Percentiles rank a stretch among this genome's conserved stretches.
phyloP scores from a whole-genome alignment of 2,797 vertebrate species.

The Catamblyrhynchus diadema region DNA sequence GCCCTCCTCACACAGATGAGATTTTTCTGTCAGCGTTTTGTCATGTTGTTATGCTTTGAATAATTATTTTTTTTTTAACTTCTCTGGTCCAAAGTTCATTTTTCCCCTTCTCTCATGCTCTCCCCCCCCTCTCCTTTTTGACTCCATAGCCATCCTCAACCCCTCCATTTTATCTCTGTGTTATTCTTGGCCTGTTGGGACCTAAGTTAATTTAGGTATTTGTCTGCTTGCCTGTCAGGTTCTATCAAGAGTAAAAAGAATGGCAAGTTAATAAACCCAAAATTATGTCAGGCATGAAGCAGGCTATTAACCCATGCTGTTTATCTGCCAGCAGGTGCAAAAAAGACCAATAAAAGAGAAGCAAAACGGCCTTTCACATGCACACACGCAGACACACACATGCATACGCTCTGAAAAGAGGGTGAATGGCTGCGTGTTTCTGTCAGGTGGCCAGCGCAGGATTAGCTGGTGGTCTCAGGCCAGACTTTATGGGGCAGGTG shows the following conservation, averaged over 20 bases:
- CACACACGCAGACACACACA: background rate
- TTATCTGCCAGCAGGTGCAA: conserved; percentile 40
- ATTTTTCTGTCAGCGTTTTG: conserved; percentile 32
- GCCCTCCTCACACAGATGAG: conserved; percentile 10
- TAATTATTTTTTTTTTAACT: background rate
- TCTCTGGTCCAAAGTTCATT: conserved; percentile 25
- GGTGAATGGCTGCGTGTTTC: accelerated
- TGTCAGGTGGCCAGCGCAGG: background rate
- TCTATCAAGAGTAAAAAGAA: conserved; percentile 48
- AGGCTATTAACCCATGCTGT: background rate
- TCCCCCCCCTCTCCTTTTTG: background rate
- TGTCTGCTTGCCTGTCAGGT: conserved; percentile 49
- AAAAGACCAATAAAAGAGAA: conserved; percentile 3
- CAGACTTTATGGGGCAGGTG: conserved; percentile 7
- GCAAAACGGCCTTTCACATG: background rate
- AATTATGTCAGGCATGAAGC: conserved; percentile 39
- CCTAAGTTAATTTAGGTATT: conserved; percentile 40
- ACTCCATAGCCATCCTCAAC: background rate
- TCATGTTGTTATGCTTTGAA: conserved; percentile 46
- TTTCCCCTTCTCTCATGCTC: conserved; percentile 23
- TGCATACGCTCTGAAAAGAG: background rate
- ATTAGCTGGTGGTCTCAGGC: conserved; percentile 32
- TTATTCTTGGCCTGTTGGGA: conserved; percentile 63
- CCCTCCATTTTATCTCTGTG: conserved; percentile 25
- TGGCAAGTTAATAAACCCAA: conserved; percentile 49